Evolutionary conservation across 1,140 invertebrate genomes (phyloP).

Genomic region (Pseudomyrmex dendroicus): DNA sequence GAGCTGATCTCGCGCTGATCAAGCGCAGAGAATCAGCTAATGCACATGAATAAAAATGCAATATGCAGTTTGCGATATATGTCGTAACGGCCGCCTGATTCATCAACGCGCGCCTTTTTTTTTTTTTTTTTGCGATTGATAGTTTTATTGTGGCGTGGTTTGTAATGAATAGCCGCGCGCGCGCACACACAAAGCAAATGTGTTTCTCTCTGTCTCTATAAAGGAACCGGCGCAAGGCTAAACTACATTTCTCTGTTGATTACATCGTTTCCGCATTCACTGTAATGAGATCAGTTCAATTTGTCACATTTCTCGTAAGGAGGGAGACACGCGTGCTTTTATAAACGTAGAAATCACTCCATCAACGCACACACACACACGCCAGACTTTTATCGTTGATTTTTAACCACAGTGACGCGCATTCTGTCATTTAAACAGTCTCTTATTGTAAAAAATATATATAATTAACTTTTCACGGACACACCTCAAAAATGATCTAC

Average conservation of each 20-base stretch:
- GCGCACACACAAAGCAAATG: background rate
- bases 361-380: too few relatives aligned
- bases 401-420: too few relatives aligned
- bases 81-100: slow-evolving; percentile 23
- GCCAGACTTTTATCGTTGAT: too few relatives aligned
- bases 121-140: slow-evolving; percentile 4
- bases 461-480: too few relatives aligned
- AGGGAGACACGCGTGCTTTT: background rate
- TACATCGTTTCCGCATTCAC: slow-evolving; percentile 30
- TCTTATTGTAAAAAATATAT: too few relatives aligned
- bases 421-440: background rate
- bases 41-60: slow-evolving; percentile 28
- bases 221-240: slow-evolving; percentile 55
- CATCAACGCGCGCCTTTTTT: slow-evolving; percentile 4
- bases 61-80: background rate
- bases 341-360: background rate
- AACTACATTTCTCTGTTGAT: slow-evolving; percentile 41
- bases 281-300: slow-evolving; percentile 60
- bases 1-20: background rate
- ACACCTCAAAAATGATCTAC: too few relatives aligned
- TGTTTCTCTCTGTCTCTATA: background rate
- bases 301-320: slow-evolving; percentile 43
- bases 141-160: slow-evolving; percentile 8
- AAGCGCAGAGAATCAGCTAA: background rate
- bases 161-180: slow-evolving; percentile 20